Evolutionary conservation across 2,797 vertebrate species (phyloP).

Genomic region (Octomys mimax): DNA sequence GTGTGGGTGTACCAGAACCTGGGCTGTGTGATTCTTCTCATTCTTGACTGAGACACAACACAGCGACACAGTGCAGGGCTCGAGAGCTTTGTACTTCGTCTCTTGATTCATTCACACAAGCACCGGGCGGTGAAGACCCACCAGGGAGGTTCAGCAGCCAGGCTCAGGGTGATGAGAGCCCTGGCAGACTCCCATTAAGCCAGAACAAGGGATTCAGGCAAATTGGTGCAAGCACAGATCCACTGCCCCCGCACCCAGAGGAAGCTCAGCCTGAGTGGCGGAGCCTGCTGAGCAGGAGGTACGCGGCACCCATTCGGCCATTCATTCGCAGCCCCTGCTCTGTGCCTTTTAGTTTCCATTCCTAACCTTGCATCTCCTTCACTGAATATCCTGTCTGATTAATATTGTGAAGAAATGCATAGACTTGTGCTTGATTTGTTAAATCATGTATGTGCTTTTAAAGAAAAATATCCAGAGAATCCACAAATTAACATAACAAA

Average conservation of each 20-base stretch:
- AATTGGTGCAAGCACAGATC: not conserved
- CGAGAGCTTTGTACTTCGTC: not conserved
- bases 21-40: not conserved
- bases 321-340: not conserved
- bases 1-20: not conserved
- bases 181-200: not conserved
- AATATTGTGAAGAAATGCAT: not conserved
- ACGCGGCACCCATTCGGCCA: not conserved
- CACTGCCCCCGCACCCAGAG: not conserved
- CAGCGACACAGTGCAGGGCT: not conserved
- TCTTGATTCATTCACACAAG: not conserved
- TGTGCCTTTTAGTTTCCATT: not conserved
- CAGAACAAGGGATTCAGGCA: not conserved
- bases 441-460: slow-evolving; percentile 3
- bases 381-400: not conserved
- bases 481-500: slow-evolving; percentile 42
- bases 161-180: too few species aligned
- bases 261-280: not conserved
- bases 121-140: not conserved
- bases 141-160: not conserved
- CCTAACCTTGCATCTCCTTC: not conserved
- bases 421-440: not conserved
- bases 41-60: not conserved
- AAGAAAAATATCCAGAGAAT: slow-evolving; percentile 34
- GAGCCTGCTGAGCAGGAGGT: not conserved